phyloP scores from a whole-genome alignment of 1,140 invertebrate genomes.

The Coelopa frigida region DNA sequence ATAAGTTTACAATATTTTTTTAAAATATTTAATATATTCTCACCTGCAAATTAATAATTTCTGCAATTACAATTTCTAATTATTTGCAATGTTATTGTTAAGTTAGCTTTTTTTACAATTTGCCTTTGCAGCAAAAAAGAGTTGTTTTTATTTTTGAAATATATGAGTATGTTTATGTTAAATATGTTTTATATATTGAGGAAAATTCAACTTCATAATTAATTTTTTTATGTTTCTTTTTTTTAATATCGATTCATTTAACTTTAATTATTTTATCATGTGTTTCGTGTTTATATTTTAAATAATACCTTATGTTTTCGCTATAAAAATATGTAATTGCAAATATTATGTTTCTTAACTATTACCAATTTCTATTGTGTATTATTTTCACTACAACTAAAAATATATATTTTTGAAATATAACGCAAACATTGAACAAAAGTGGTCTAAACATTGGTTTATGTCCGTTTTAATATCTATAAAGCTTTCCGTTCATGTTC shows the following conservation, averaged over 20 bases:
- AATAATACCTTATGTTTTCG: not conserved
- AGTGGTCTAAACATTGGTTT: not conserved
- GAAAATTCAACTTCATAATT: too few species aligned
- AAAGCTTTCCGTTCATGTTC: too few species aligned
- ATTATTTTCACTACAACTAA: slow-evolving; percentile 1
- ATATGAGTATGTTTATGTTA: too few species aligned
- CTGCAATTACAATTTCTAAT: too few species aligned
- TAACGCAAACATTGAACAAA: not conserved
- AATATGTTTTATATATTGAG: too few species aligned
- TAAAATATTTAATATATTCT: too few species aligned
- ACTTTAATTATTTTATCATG: not conserved
- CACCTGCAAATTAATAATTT: too few species aligned
- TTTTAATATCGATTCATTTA: not conserved
- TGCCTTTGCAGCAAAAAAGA: too few species aligned
- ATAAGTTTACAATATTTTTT: too few species aligned
- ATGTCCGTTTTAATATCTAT: not conserved
- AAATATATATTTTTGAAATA: slow-evolving; percentile 2
- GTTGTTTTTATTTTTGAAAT: too few species aligned
- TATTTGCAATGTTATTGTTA: too few species aligned
- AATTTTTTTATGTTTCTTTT: not conserved
- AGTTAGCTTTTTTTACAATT: too few species aligned
- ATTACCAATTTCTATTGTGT: slow-evolving; percentile 4
- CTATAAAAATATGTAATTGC: not conserved
- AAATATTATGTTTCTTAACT: not conserved
- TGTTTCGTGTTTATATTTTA: not conserved